Percentiles rank a stretch among this genome's conserved stretches.
Conservation (phyloP, 1,140 invertebrate species). For the Eriocheir sinensis region DNA sequence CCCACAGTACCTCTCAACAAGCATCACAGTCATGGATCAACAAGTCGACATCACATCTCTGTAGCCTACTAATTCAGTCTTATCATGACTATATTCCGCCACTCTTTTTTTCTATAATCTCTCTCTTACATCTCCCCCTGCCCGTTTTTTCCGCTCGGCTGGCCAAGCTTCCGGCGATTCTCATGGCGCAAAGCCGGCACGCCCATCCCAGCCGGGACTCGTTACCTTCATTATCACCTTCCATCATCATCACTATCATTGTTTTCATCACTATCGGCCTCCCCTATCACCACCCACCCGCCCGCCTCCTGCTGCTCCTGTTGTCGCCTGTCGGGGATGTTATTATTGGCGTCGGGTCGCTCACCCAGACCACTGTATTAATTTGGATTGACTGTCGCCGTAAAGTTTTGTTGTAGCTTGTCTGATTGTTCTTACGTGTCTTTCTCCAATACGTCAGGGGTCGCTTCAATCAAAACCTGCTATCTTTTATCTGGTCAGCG, state of each 20-base stretch:
- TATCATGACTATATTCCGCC: no score
- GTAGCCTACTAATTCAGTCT: no score
- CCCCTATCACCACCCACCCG: conserved; percentile 35
- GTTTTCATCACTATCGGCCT: conserved; percentile 48
- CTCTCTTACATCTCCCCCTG: background rate
- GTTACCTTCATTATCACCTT: conserved; percentile 69
- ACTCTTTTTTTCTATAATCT: background rate
- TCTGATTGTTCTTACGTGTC: background rate
- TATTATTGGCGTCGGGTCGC: background rate
- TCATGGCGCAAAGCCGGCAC: conserved; percentile 53
- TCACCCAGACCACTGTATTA: background rate
- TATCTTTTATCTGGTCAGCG: no score
- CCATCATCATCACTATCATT: conserved; percentile 61
- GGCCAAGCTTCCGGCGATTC: conserved; percentile 66
- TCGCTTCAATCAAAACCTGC: no score
- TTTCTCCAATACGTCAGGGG: no score
- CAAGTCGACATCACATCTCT: no score
- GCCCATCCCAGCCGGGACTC: conserved; percentile 52
- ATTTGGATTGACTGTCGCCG: background rate
- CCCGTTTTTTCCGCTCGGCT: conserved; percentile 69
- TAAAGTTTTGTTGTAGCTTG: background rate
- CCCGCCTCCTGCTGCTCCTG: background rate
- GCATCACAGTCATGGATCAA: no score
- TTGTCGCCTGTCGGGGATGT: background rate
- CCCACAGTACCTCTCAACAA: no score